phyloP scores from a whole-genome alignment of 2,888 invertebrate species.

The Buathra laborator region DNA sequence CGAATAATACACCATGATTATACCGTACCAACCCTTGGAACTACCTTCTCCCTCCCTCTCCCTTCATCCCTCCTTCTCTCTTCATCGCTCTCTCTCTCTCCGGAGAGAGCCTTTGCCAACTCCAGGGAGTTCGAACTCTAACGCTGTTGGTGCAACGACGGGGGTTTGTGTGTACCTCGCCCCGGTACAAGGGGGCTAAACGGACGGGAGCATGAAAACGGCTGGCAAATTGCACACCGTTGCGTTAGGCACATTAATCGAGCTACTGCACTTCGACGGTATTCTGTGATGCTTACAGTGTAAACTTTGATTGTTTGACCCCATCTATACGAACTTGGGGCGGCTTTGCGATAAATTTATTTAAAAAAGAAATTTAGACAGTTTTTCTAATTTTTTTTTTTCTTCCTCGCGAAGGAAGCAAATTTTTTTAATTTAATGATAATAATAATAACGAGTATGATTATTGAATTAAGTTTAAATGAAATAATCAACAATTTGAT shows the following conservation, averaged over 20 bases:
- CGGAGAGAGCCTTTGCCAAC: conserved; percentile 3
- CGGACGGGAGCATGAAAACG: not conserved
- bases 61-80: not conserved
- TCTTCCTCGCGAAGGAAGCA: not conserved
- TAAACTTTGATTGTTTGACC: conserved; percentile 23
- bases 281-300: conserved; percentile 7
- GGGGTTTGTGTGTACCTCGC: conserved; percentile 37
- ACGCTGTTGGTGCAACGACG: conserved; percentile 43
- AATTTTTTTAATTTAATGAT: too few species aligned
- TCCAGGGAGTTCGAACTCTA: conserved; percentile 48
- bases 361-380: not conserved
- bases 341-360: not conserved
- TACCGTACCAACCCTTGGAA: conserved; percentile 66
- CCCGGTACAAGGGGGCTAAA: not conserved
- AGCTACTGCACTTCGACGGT: conserved; percentile 23
- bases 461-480: too few species aligned
- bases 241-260: conserved; percentile 1
- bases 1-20: conserved; percentile 70
- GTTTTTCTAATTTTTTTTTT: not conserved
- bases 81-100: not conserved
- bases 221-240: conserved; percentile 31
- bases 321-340: not conserved
- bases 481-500: too few species aligned
- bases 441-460: too few species aligned
- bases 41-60: conserved; percentile 23